A percentile compares a stretch with the other conserved stretches of the same genome.
Conservation (phyloP, 2,113 vertebrate species). For the Riparia riparia region DNA sequence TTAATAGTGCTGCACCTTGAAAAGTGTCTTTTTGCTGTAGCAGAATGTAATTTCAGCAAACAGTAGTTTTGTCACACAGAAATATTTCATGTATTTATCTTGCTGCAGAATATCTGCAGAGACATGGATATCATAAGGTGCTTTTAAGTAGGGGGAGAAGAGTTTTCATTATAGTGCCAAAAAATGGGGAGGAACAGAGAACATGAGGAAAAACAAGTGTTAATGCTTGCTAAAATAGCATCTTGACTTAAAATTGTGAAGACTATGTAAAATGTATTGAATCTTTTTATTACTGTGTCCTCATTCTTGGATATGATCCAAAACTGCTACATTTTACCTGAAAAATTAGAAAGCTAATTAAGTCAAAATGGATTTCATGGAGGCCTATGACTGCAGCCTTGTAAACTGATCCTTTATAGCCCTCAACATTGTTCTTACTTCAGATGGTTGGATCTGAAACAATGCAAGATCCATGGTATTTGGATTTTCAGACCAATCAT, state of each 20-base stretch:
- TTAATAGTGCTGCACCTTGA: neutral
- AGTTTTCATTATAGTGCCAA: neutral
- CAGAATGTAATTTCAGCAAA: neutral
- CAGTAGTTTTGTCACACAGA: neutral
- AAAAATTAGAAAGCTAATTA: slow-evolving; percentile 63
- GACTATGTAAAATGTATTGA: neutral
- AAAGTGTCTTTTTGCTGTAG: neutral
- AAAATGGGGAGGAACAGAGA: neutral
- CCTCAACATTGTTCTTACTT: slow-evolving; percentile 37
- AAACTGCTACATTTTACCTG: slow-evolving; percentile 46
- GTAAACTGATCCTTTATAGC: slow-evolving; percentile 38
- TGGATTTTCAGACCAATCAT: neutral
- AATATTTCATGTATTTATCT: neutral
- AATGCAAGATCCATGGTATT: neutral
- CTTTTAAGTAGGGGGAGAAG: neutral
- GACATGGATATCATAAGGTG: neutral
- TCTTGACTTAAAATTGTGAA: slow-evolving; percentile 3
- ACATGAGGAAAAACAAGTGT: neutral
- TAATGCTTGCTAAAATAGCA: neutral
- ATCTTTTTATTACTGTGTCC: neutral
- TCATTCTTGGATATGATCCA: slow-evolving; percentile 44
- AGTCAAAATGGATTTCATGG: slow-evolving; percentile 56
- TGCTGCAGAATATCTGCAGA: neutral
- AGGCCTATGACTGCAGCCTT: slow-evolving; percentile 45
- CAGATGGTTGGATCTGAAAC: slow-evolving; percentile 22